Evolutionary conservation across 2,888 invertebrate genomes (phyloP).

Genomic region (Portevinia maculata): DNA sequence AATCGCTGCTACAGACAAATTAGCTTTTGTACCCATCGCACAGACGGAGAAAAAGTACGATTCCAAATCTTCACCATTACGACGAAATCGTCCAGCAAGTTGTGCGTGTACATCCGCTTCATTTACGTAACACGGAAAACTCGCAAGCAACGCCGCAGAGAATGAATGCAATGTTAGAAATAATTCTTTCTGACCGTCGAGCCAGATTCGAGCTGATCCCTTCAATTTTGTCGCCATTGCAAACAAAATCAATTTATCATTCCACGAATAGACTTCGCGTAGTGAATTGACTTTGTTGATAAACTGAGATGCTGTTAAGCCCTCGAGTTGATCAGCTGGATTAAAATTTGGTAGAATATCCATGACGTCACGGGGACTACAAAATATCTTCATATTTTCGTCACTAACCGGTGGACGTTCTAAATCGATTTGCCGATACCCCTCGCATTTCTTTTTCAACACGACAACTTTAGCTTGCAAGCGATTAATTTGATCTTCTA

Average conservation of each 20-base stretch:
- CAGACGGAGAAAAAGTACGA: slow-evolving; percentile 40
- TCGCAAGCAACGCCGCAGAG: not conserved
- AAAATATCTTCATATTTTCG: slow-evolving; percentile 8
- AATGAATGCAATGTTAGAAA: slow-evolving; percentile 15
- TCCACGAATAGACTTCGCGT: slow-evolving; percentile 31
- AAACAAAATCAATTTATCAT: slow-evolving; percentile 25
- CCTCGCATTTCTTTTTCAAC: not conserved
- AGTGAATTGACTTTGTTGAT: not conserved
- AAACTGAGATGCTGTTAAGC: slow-evolving; percentile 9
- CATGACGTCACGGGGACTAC: slow-evolving; percentile 1
- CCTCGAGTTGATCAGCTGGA: slow-evolving; percentile 4
- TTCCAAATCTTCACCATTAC: slow-evolving; percentile 19
- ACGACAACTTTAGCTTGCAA: not conserved
- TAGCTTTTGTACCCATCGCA: slow-evolving; percentile 29
- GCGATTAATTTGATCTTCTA: not conserved
- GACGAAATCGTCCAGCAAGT: not conserved
- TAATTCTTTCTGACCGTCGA: slow-evolving; percentile 15
- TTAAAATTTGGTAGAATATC: not conserved
- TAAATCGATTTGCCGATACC: not conserved
- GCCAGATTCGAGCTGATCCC: slow-evolving; percentile 21
- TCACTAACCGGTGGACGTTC: not conserved
- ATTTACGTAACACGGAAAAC: slow-evolving; percentile 20
- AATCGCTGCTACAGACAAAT: slow-evolving; percentile 13
- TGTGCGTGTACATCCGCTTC: slow-evolving; percentile 24
- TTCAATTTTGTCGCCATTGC: slow-evolving; percentile 25